Evolutionary conservation across 2,797 vertebrate species (phyloP), one percentile per base, ranked within the genome.

Genomic region (Vespertilio murinus): DNA sequence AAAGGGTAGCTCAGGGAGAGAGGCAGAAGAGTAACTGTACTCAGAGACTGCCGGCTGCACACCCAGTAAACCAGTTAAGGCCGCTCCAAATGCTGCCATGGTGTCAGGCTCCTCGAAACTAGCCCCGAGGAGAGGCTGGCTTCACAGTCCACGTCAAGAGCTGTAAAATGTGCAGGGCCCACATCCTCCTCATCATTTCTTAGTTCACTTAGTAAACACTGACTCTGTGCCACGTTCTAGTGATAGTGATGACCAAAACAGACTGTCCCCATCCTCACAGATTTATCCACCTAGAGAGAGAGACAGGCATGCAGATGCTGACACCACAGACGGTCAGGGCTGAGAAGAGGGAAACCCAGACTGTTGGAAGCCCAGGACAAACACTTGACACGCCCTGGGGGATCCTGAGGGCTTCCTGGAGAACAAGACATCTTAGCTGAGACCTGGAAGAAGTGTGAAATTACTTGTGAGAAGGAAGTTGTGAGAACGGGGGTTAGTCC

Each of bases 31-130:
- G 18, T 10, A 61, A 6, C 22, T 56, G 40, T 8, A 10, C 8
- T 1, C 11, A n/a, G 35, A 64, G 71, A 35, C 30, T n/a, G 35
- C 5, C 74, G 28, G 0, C 40, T 0, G 30, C 5, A 12, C 2
- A 12, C 4, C 35, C 52, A 3, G 25, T 0, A 14, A 10, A n/a
- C 16, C 1, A 8, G 25, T 45, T 1, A 14, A 0, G n/a, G 71
- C 30, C 23, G 49, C 0, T 35, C 8, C 3, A 35, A 47, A n/a
- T 18, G 38, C 59, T 30, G 22, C 0, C 0, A 6, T 9, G 33
- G 38, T 1, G 25, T 13, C 52, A 14, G 13, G 5, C 8, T 6
- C 30, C n/a, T 54, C 54, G 14, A 23, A 23, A 74, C 17, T 1
- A 23, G 42, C 23, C 33, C 17, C 25, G 49, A 28, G 52, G 47